A percentile compares a stretch with the other conserved stretches of the same genome.
Conservation (phyloP, 2,113 vertebrate species). For the Alces alces region DNA sequence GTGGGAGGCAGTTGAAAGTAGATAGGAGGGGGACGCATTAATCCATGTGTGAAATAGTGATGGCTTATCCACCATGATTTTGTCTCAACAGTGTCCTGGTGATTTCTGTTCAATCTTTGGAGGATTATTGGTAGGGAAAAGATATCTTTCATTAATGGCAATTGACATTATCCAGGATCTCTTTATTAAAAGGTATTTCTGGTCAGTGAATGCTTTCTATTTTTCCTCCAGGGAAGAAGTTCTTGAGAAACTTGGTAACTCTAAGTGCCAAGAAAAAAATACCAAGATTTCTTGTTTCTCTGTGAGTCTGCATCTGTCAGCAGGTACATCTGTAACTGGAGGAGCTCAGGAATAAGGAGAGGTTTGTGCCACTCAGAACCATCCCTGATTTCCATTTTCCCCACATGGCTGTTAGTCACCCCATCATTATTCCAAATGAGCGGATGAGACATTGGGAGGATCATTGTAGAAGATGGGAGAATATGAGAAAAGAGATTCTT, state of each 20-base stretch:
- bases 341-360: neutral
- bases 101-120: neutral
- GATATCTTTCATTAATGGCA: neutral
- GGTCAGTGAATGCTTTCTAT: neutral
- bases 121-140: neutral
- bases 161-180: neutral
- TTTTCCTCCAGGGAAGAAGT: neutral
- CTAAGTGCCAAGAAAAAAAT: neutral
- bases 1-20: neutral
- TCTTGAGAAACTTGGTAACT: constrained; percentile 10
- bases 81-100: neutral
- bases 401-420: fast-evolving
- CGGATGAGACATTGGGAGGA: neutral
- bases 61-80: neutral
- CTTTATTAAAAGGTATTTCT: neutral
- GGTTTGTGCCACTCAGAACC: neutral
- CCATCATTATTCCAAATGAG: no score
- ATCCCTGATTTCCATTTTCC: neutral
- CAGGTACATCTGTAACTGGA: neutral
- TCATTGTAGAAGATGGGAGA: neutral
- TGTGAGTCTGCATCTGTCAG: neutral
- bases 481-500: neutral
- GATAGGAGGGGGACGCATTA: neutral
- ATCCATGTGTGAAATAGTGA: neutral
- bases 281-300: neutral